Base-by-base conservation (phyloP, 2,888 invertebrate genomes). In the Anarsia innoxiella region DNA sequence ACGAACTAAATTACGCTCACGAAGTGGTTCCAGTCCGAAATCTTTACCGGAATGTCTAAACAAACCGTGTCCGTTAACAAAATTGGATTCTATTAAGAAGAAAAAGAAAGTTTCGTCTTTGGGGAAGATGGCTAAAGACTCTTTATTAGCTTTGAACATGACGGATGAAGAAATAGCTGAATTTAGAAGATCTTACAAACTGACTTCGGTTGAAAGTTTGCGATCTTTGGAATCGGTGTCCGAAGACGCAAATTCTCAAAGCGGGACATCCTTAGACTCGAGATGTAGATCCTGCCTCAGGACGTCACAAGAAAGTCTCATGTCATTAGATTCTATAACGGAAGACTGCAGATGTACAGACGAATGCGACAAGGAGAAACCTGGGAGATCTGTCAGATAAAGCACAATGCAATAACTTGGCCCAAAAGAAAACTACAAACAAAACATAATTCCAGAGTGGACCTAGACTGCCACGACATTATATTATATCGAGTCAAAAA, bases 41-140 rank as follows among this genome's bases (percentile, higher is more conserved):
- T 80, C 82, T 0, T 45, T 85, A n/a, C 84, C 84, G 0, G 85
- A 86, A 23, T 70, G 74, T 23, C 42, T 84, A 10, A 80, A 76
- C 38, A 82, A 78, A 28, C 79, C 78, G 0, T 74, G 70, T 10
- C 78, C 80, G 0, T 37, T 83, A 4, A 30, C 64, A 0, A 82
- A 78, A 59, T 64, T 80, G 59, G 77, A 77, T 1, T 54, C 67
- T 0, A 55, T 72, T 9, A 82, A 73, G 39, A 82, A 79, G 49
- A 83, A 77, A 50, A 79, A 78, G 40, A 83, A 74, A 9, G 74
- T 82, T 0, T 79, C 77, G 0, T 80, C 80, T 8, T 35, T 86
- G 2, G 86, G 86, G 0, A 86, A 83, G 51, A 82, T 84, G 49
- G 85, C 86, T 4, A 59, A 73, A 19, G 86, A 86, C 45, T 85